Conservation (phyloP, 2,888 invertebrate genomes). For the Tiliacea citrago region DNA sequence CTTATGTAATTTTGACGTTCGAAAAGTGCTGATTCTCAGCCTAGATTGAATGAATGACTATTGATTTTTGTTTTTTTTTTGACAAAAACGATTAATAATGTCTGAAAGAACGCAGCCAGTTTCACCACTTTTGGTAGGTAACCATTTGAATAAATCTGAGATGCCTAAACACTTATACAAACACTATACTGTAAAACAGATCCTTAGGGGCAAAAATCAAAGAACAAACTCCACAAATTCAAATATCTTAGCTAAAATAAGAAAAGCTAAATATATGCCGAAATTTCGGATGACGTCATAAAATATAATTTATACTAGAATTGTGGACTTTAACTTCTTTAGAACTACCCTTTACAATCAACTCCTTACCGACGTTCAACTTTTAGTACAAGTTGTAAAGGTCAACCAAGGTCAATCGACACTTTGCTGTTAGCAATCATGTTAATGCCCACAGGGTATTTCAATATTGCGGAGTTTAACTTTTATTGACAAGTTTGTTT, state of each 20-base stretch:
- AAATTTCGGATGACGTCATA: not conserved
- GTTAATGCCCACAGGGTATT: constrained; percentile 30
- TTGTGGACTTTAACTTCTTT: constrained; percentile 7
- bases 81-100: not conserved
- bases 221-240: not conserved
- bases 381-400: constrained; percentile 31
- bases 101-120: not conserved
- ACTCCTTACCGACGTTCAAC: constrained; percentile 2
- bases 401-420: constrained; percentile 38
- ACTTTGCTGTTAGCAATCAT: constrained; percentile 8
- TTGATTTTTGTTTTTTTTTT: too few relatives aligned
- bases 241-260: not conserved
- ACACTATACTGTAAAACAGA: not conserved
- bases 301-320: constrained; percentile 4
- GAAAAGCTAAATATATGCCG: not conserved
- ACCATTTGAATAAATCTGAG: not conserved
- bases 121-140: not conserved
- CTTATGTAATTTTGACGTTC: too few relatives aligned
- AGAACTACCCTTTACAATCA: constrained; percentile 2
- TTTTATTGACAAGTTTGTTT: constrained; percentile 20
- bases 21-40: too few relatives aligned
- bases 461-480: constrained; percentile 27
- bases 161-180: too few relatives aligned
- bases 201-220: not conserved
- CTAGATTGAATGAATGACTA: too few relatives aligned